Base-by-base conservation (phyloP, 2,797 vertebrate species). In the Labeo calbasu region DNA sequence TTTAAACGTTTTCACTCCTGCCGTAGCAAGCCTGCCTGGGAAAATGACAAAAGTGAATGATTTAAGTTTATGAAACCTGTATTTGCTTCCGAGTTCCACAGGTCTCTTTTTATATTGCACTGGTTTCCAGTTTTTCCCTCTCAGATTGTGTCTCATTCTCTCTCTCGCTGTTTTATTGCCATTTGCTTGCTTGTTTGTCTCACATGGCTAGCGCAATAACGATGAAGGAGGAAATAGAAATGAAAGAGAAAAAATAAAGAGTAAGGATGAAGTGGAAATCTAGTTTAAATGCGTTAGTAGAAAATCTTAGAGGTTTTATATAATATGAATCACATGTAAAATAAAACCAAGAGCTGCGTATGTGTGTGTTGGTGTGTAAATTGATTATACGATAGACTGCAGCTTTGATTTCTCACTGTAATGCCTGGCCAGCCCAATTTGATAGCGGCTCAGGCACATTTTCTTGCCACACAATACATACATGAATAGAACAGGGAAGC, bases 21-120 rank as follows among this genome's bases (percentile, higher is more conserved):
- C 50, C 28, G n/a, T 63, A 17, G 55, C 43, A 32, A 59, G 73
- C 77, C 77, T 83, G 61, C 68, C 69, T 77, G 61, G n/a, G 79
- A 23, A 46, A 83, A 78, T 23, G 77, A 40, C 61, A 40, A 69
- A 73, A 17, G 25, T n/a, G 36, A 53, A 43, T 82, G 71, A 84
- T 87, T 77, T 84, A 72, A 84, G 77, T 48, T 77, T 32, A 77
- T 65, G 40, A 57, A 79, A 63, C 65, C 50, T 77, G 25, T 69
- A 53, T 68, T 75, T 59, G 23, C 25, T 17, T 55, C 46, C 53
- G 17, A 17, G 2, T 53, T 57, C 73, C 50, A 7, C 46, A 46
- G 21, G 46, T 61, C 14, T 46, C 55, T 73, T 25, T 72, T 82
- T 50, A 66, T 81, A 50, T 69, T 73, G 46, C 57, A 10, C 65